Evolutionary conservation across 2,888 invertebrate genomes (phyloP), one percentile per base, ranked within the genome.

Genomic region (Digitonthophagus gazella): DNA sequence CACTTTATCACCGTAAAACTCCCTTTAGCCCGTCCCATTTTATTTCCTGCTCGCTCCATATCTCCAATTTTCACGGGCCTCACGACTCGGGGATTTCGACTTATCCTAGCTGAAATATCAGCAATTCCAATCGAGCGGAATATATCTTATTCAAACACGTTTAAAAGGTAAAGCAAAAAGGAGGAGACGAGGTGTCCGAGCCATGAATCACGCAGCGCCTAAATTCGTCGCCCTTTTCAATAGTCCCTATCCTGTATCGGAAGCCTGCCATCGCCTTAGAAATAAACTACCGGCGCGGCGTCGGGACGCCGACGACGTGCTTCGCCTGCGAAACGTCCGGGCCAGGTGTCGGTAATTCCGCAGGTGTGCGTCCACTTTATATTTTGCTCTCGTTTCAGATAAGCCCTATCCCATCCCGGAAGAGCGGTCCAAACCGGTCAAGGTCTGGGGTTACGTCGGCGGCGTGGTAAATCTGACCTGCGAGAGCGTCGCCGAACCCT

Each of bases 401-500:
- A 75, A 75, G 64, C 75, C 75, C 18, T 76, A 69, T 66, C 69
- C 67, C 67, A 73, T 15, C 55, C 64, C 57, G 22, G 74, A 74
- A 20, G 73, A 75, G 14, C 80, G 78, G 72, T 78, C 78, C 20
- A 78, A 78, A 68, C 78, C 77, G 55, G 80, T 80, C 66, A 76
- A 78, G 70, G 82, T 82, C 18, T 86, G 82, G 75, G 85, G 84
- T 5, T 85, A 83, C 73, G 74, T 87, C 64, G 85, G 84, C 56
- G 88, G 88, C 15, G 81, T 80, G 22, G 86, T 85, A 1, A 87
- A 87, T 77, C 82, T 90, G 69, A 86, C 86, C 11, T 90, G 95
- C 67, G 97, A 97, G 81, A 95, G 95, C 91, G 89, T 91, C 74
- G 86, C 88, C 61, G 86, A 89, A 73, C 90, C 80, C 82, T 85